phyloP scores from a whole-genome alignment of 2,113 vertebrate species.

The Clarias macrocephalus region DNA sequence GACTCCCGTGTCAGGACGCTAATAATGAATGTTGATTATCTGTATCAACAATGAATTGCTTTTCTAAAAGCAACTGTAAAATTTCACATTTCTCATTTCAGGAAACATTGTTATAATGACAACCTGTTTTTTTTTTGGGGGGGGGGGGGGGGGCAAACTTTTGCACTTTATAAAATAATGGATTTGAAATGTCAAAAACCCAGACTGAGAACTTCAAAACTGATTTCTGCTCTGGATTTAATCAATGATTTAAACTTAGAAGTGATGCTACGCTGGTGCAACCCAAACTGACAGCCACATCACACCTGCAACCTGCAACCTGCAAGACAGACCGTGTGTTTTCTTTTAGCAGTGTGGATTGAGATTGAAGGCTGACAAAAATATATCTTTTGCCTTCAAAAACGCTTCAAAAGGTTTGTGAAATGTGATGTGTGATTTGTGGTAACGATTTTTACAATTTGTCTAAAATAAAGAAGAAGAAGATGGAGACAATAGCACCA shows the following conservation, averaged over 20 bases:
- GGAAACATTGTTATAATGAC: neutral
- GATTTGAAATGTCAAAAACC: neutral
- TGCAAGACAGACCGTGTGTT: neutral
- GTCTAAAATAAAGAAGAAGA: neutral
- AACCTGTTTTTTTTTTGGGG: too few relatives aligned
- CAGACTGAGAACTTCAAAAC: neutral
- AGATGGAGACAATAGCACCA: neutral
- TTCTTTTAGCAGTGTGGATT: neutral
- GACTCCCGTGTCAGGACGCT: neutral
- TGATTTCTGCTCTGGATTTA: neutral
- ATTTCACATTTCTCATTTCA: neutral
- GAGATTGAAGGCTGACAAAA: neutral
- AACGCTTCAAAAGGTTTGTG: neutral
- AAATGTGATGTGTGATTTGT: neutral
- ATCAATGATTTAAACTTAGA: neutral
- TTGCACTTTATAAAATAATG: neutral
- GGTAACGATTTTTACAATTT: neutral
- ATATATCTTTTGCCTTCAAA: neutral
- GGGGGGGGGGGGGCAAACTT: neutral
- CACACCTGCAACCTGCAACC: neutral
- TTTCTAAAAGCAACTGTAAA: too few relatives aligned
- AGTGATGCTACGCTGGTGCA: neutral
- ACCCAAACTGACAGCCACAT: neutral
- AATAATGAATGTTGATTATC: too few relatives aligned
- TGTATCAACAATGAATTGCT: neutral